A percentile compares a stretch with the other conserved stretches of the same genome.
Evolutionary conservation across 2,797 vertebrate species (phyloP).

Genomic region (Girardinus metallicus): DNA sequence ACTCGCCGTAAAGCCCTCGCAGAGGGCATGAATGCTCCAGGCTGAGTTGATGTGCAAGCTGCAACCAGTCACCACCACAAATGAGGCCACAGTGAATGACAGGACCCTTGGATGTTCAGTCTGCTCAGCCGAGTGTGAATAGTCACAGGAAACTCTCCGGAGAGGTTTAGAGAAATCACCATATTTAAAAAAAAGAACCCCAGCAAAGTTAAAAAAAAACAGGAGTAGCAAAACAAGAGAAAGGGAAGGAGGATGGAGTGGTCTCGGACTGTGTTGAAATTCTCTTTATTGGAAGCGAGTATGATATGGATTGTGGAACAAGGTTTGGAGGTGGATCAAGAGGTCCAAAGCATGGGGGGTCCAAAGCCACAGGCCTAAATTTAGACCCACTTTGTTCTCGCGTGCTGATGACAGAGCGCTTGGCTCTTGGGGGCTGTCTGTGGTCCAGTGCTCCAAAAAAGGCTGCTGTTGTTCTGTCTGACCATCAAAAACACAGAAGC

Average conservation of each 20-base stretch:
- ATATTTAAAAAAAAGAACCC: not conserved
- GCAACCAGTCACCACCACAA: slow-evolving; percentile 42
- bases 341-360: slow-evolving; percentile 48
- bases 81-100: slow-evolving; percentile 60
- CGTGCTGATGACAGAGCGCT: slow-evolving; percentile 70
- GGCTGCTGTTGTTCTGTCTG: slow-evolving; percentile 75
- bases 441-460: slow-evolving; percentile 72
- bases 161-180: slow-evolving; percentile 43
- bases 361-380: slow-evolving; percentile 69
- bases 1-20: slow-evolving; percentile 21
- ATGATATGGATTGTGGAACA: slow-evolving; percentile 44
- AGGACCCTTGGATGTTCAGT: slow-evolving; percentile 40
- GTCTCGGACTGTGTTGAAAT: slow-evolving; percentile 36
- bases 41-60: slow-evolving; percentile 56
- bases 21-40: slow-evolving; percentile 35
- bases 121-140: slow-evolving; percentile 60
- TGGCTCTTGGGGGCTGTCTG: slow-evolving; percentile 68
- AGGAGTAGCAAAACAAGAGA: slow-evolving; percentile 14
- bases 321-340: slow-evolving; percentile 36
- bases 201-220: not conserved
- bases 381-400: slow-evolving; percentile 75
- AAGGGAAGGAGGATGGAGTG: slow-evolving; percentile 30
- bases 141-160: slow-evolving; percentile 45
- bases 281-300: slow-evolving; percentile 54
- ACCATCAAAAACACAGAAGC: slow-evolving; percentile 71